Evolutionary conservation across 2,888 invertebrate genomes (phyloP).

Genomic region (Aphrophora alni): DNA sequence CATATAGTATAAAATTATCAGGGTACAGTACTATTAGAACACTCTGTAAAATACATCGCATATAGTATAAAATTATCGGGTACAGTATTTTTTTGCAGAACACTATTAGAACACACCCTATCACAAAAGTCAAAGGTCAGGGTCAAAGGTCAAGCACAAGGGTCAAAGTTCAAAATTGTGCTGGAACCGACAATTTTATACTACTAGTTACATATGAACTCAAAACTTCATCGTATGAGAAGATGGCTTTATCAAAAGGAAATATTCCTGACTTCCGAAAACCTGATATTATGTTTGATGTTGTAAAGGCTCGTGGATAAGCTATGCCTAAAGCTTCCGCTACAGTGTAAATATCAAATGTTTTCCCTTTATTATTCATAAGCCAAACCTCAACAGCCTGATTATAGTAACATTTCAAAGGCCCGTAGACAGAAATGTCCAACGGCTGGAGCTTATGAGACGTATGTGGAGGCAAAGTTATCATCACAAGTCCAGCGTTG

Average conservation of each 20-base stretch:
- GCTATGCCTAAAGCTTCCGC: background rate
- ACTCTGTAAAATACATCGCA: too few relatives aligned
- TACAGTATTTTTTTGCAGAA: too few relatives aligned
- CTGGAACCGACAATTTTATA: too few relatives aligned
- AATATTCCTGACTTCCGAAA: slow-evolving; percentile 1
- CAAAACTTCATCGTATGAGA: background rate
- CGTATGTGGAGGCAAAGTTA: slow-evolving; percentile 10
- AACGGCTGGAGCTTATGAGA: slow-evolving; percentile 21
- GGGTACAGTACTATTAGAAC: too few relatives aligned
- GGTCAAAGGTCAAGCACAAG: too few relatives aligned
- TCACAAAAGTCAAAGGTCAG: too few relatives aligned
- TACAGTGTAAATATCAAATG: slow-evolving; percentile 6
- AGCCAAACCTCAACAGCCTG: slow-evolving; percentile 26
- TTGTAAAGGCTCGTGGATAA: slow-evolving; percentile 15
- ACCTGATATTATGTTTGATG: slow-evolving; percentile 3
- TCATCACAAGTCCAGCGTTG: slow-evolving; percentile 2
- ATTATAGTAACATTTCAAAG: slow-evolving; percentile 27
- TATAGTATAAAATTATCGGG: too few relatives aligned
- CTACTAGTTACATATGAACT: slow-evolving; percentile 7
- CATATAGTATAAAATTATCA: too few relatives aligned
- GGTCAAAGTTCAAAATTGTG: too few relatives aligned
- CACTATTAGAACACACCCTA: too few relatives aligned
- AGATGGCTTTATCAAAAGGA: background rate
- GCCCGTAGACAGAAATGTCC: slow-evolving; percentile 21
- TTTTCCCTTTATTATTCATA: background rate